Evolutionary conservation across 2,113 vertebrate species (phyloP).

Genomic region (Strigops habroptila): DNA sequence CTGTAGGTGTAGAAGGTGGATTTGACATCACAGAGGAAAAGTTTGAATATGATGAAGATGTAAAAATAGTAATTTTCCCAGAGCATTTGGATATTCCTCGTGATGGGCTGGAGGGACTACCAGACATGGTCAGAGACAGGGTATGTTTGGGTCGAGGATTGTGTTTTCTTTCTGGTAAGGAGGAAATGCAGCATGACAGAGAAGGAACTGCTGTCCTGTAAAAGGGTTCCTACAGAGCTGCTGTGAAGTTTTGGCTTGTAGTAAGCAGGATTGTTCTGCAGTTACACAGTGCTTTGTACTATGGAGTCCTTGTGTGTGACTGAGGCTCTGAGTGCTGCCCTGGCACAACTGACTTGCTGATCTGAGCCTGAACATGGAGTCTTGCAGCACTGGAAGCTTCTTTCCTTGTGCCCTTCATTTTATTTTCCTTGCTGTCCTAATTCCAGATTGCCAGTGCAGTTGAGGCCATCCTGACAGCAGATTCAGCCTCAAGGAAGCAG

Average conservation of each 20-base stretch:
- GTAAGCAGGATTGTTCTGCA: neutral
- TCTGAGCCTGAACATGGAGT: neutral
- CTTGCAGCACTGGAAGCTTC: neutral
- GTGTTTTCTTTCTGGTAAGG: neutral
- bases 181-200: neutral
- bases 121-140: constrained; percentile 92
- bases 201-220: neutral
- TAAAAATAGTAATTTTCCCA: constrained; percentile 94
- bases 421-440: neutral
- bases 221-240: neutral
- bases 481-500: constrained; percentile 91
- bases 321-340: neutral
- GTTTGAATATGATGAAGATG: constrained; percentile 91
- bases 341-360: neutral
- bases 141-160: constrained; percentile 66
- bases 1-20: constrained; percentile 91
- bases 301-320: neutral
- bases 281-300: neutral
- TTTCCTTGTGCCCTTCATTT: neutral
- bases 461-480: constrained; percentile 89
- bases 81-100: constrained; percentile 91
- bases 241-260: neutral
- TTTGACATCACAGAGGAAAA: constrained; percentile 91
- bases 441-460: constrained; percentile 88
- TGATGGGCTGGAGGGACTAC: constrained; percentile 85